A percentile compares a stretch with the other conserved stretches of the same genome.
phyloP scores from a whole-genome alignment of 2,113 vertebrate genomes.

The Turdus rufiventris region DNA sequence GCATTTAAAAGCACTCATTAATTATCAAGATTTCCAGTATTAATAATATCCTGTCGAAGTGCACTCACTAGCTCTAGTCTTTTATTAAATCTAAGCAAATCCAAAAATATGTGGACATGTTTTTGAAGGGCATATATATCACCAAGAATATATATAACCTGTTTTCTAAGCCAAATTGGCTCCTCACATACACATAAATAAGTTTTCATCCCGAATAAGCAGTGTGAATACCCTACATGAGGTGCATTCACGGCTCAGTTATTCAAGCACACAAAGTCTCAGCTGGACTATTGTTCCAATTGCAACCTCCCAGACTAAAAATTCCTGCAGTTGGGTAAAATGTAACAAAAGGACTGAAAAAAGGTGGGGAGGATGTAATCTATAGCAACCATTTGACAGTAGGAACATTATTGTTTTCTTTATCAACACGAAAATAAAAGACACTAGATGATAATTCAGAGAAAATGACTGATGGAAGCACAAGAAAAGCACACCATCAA shows the following conservation, averaged over 20 bases:
- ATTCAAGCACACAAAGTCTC: not conserved
- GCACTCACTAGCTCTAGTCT: not conserved
- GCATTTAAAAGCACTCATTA: not conserved
- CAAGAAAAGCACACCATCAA: not conserved
- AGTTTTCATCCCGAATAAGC: not conserved
- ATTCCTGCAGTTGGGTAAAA: not conserved
- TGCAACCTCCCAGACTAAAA: not conserved
- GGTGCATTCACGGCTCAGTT: not conserved
- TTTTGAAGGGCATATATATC: not conserved
- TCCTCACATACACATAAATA: not conserved
- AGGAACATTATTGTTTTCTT: not conserved
- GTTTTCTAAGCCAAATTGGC: not conserved
- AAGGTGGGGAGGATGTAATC: not conserved
- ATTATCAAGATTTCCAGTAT: not conserved
- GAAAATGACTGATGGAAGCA: not conserved
- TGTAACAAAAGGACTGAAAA: not conserved
- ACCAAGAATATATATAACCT: not conserved
- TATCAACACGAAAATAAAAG: not conserved
- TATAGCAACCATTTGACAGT: not conserved
- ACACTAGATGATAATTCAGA: not conserved
- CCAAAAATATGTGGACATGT: not conserved
- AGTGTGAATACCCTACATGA: not conserved
- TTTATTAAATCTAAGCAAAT: not conserved
- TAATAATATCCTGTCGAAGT: not conserved
- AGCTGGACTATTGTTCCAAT: not conserved